Conservation (phyloP, 35 echinoderm and acorn worm genomes). For the Stichopus chloronotus region DNA sequence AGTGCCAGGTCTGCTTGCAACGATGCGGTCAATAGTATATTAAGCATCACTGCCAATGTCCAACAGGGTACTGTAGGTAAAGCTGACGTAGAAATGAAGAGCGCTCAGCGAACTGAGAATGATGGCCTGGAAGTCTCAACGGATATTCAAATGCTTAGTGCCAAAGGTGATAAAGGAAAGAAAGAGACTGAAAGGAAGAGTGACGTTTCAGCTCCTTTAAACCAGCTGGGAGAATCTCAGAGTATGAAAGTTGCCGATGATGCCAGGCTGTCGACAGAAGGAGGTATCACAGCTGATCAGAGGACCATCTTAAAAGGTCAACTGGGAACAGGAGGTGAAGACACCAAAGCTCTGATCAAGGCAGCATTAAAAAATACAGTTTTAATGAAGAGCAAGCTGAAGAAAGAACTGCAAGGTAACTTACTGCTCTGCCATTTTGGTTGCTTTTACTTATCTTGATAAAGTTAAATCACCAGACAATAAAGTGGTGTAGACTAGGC, state of each 20-base stretch:
- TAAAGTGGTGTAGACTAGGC: too few relatives aligned
- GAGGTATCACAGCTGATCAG: constrained; percentile 3
- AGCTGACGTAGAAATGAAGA: constrained; percentile 85
- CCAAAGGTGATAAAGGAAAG: constrained; percentile 61
- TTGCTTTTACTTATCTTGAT: too few relatives aligned
- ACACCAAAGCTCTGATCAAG: constrained; percentile 91
- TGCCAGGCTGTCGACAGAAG: background rate
- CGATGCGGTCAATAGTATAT: constrained; percentile 49
- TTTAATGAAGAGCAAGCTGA: constrained; percentile 84
- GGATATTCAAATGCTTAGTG: constrained; percentile 64
- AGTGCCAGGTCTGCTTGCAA: constrained; percentile 83
- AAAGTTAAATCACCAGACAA: too few relatives aligned
- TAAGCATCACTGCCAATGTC: constrained; percentile 26
- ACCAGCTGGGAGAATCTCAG: background rate
- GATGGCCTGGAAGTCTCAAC: background rate
- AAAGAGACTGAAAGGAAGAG: background rate
- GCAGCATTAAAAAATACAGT: constrained; percentile 89
- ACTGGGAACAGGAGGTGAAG: constrained; percentile 64
- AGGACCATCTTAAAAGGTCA: constrained; percentile 29
- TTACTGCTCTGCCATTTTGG: background rate
- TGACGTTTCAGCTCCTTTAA: background rate
- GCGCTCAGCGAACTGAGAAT: constrained; percentile 27
- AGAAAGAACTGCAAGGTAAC: constrained; percentile 73
- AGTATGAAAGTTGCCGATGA: background rate
- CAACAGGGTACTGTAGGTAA: constrained; percentile 28